phyloP scores from a whole-genome alignment of 2,113 vertebrate genomes.

The Oryzias woworae region DNA sequence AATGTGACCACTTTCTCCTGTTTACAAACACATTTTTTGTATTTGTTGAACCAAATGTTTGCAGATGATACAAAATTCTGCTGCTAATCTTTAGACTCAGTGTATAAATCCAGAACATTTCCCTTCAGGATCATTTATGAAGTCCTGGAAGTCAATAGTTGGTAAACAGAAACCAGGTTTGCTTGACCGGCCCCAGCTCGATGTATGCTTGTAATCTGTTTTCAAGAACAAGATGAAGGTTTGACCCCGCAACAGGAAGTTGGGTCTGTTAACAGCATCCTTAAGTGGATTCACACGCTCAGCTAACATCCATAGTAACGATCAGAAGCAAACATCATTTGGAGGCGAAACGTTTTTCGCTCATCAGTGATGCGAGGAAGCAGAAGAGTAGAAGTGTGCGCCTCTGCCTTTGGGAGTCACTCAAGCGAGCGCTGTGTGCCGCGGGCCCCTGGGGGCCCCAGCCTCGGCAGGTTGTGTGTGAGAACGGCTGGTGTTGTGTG shows the following conservation, averaged over 20 bases:
- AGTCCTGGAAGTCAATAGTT: too few relatives aligned
- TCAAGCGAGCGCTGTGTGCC: constrained; percentile 39
- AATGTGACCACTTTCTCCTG: too few relatives aligned
- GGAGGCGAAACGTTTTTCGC: constrained; percentile 10
- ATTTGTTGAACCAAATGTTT: too few relatives aligned
- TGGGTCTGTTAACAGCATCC: constrained; percentile 31
- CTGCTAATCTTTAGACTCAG: too few relatives aligned
- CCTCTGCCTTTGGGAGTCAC: constrained; percentile 54
- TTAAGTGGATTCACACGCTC: constrained; percentile 48
- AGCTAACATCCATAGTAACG: constrained; percentile 44
- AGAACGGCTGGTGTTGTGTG: constrained; percentile 49
- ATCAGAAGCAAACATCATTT: constrained; percentile 23
- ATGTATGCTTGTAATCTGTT: constrained; percentile 39
- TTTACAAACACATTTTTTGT: too few relatives aligned
- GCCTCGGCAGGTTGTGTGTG: constrained; percentile 45
- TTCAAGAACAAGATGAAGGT: constrained; percentile 24
- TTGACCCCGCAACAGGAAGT: constrained; percentile 46
- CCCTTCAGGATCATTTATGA: too few relatives aligned
- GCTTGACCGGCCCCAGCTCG: background rate
- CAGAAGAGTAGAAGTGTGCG: constrained; percentile 26
- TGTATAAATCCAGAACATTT: too few relatives aligned
- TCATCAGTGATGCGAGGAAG: constrained; percentile 41
- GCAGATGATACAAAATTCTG: too few relatives aligned
- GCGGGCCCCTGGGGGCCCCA: constrained; percentile 35
- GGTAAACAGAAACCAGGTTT: background rate